A percentile compares a stretch with the other conserved stretches of the same genome.
phyloP scores from a whole-genome alignment of 1,140 invertebrate genomes.

The Maniola jurtina region DNA sequence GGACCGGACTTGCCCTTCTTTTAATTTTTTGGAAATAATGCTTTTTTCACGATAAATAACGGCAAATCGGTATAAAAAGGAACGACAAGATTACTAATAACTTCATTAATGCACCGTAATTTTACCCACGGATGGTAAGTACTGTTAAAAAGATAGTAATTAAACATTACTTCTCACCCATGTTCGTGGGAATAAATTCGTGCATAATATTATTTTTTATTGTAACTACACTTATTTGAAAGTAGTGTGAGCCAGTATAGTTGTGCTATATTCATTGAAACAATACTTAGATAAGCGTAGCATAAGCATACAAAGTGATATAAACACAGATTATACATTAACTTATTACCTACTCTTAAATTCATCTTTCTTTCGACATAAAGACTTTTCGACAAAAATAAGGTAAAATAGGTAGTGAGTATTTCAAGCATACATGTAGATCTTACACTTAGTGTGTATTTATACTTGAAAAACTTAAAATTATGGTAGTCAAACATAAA shows the following conservation, averaged over 20 bases:
- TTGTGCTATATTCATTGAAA: conserved; percentile 1
- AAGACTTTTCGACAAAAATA: too few relatives aligned
- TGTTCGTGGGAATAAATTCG: conserved; percentile 41
- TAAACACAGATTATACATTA: too few relatives aligned
- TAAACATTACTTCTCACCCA: conserved; percentile 56
- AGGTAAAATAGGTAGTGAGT: too few relatives aligned
- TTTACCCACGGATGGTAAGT: conserved; percentile 48
- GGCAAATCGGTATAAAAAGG: conserved; percentile 14
- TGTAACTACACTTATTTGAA: conserved; percentile 20
- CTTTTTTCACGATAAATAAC: conserved; percentile 9
- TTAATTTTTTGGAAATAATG: background rate
- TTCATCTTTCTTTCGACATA: too few relatives aligned
- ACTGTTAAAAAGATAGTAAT: conserved; percentile 52
- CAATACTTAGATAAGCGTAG: background rate
- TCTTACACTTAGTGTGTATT: too few relatives aligned
- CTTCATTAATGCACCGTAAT: conserved; percentile 49
- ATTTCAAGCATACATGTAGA: too few relatives aligned
- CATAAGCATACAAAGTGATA: background rate
- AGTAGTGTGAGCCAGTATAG: background rate
- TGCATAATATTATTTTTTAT: conserved; percentile 34
- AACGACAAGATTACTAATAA: conserved; percentile 42
- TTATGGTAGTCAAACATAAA: too few relatives aligned
- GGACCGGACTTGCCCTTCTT: background rate
- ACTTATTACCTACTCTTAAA: too few relatives aligned
- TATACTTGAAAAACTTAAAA: too few relatives aligned